phyloP scores from a whole-genome alignment of 2,888 invertebrate genomes.

The Pristionchus japonicus region DNA sequence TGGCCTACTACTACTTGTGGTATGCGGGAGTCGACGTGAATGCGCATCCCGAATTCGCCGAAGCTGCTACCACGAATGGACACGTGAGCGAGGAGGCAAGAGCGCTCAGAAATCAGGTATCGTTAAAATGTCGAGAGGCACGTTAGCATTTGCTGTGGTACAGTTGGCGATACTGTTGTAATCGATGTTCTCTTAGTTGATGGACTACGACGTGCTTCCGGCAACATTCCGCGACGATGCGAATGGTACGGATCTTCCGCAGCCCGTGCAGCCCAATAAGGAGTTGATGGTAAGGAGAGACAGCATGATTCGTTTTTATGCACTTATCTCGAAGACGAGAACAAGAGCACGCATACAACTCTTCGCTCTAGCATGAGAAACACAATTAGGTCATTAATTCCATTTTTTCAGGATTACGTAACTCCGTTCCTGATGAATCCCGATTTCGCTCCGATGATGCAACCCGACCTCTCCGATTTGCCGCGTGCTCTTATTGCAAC shows the following conservation, averaged over 20 bases:
- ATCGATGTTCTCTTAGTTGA: background rate
- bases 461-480: conserved; percentile 58
- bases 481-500: conserved; percentile 76
- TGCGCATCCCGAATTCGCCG: conserved; percentile 53
- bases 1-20: conserved; percentile 65
- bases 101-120: conserved; percentile 46
- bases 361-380: too few species aligned
- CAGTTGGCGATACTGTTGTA: background rate
- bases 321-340: too few species aligned
- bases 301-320: too few species aligned
- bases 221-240: conserved; percentile 24
- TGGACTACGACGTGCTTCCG: conserved; percentile 46
- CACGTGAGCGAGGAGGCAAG: conserved; percentile 53
- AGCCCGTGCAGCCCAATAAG: background rate
- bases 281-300: conserved; percentile 44
- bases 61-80: conserved; percentile 60
- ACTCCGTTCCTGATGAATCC: conserved; percentile 67
- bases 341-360: too few species aligned
- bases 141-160: too few species aligned
- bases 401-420: conserved; percentile 51
- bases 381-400: too few species aligned
- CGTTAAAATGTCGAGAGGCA: background rate
- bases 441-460: conserved; percentile 75
- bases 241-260: conserved; percentile 28
- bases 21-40: conserved; percentile 64